A percentile compares a stretch with the other conserved stretches of the same genome.
These are phyloP conservation scores for Beaufortia kweichowensis DNA, from an alignment of 2,113 vertebrate species.

Conservation along the genomic window DNA sequence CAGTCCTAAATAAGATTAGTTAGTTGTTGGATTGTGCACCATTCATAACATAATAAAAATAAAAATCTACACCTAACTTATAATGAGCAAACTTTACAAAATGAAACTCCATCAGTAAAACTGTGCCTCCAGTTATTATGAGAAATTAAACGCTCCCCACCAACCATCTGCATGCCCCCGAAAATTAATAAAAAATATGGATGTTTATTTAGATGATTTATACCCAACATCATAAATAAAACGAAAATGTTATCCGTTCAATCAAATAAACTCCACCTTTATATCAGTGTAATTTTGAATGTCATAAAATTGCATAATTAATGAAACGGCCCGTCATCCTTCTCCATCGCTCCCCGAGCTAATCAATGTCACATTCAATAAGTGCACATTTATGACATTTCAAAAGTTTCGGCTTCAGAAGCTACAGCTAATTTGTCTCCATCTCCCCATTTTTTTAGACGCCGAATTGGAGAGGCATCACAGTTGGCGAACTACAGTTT, in stretches of 20 bases:
- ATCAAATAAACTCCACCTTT: conserved; percentile 21
- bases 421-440: conserved; percentile 33
- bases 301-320: conserved; percentile 33
- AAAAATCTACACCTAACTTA: neutral
- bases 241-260: conserved; percentile 27
- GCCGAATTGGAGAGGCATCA: conserved; percentile 24
- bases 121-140: conserved; percentile 17
- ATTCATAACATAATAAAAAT: too few species aligned
- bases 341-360: conserved; percentile 21
- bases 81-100: neutral
- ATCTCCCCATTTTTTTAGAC: conserved; percentile 37
- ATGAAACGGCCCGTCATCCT: conserved; percentile 21
- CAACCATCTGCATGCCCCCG: neutral
- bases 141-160: conserved; percentile 23
- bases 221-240: conserved; percentile 27
- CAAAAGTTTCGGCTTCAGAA: conserved; percentile 27
- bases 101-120: conserved; percentile 11
- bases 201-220: conserved; percentile 12
- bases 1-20: too few species aligned
- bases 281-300: conserved; percentile 22
- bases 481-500: conserved; percentile 38
- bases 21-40: too few species aligned
- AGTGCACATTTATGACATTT: conserved; percentile 42
- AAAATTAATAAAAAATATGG: neutral
- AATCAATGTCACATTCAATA: conserved; percentile 46